These are phyloP conservation scores for Macaca mulatta DNA, from an alignment of 2,113 vertebrate species.

Conservation along the genomic window DNA sequence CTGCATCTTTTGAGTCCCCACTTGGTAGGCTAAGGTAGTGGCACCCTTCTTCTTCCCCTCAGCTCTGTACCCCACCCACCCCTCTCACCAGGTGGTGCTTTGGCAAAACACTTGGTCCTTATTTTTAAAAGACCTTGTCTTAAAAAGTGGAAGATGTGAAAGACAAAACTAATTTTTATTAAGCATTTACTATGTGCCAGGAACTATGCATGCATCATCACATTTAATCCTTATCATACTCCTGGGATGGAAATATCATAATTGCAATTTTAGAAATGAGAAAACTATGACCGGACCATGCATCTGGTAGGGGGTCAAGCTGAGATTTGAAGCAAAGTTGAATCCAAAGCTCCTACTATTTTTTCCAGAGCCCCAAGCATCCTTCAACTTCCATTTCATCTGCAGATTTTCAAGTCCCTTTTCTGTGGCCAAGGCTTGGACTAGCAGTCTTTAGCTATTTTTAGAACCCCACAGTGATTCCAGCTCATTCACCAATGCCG, in stretches of 20 bases:
- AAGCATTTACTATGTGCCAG: neutral
- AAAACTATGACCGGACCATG: conserved; percentile 26
- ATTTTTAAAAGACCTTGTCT: neutral
- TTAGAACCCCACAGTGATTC: neutral
- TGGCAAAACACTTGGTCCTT: neutral
- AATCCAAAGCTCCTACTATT: neutral
- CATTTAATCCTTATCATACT: conserved; percentile 20
- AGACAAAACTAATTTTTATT: neutral
- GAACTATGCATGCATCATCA: neutral
- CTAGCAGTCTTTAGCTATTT: conserved; percentile 53
- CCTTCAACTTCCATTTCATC: conserved; percentile 24
- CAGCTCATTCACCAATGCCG: neutral
- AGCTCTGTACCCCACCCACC: neutral
- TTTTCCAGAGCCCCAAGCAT: neutral
- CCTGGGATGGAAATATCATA: conserved; percentile 12
- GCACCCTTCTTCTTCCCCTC: neutral
- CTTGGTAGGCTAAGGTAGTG: neutral
- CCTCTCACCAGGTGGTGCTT: neutral
- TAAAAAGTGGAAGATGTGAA: conserved; percentile 11
- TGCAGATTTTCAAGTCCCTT: conserved; percentile 39
- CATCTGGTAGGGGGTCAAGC: conserved; percentile 4
- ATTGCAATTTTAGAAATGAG: conserved; percentile 37
- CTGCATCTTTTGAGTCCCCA: neutral
- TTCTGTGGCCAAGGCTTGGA: neutral
- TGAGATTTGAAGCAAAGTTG: conserved; percentile 10